Conservation (phyloP, 2,888 invertebrate species). For the Cordylochernes scorpioides region DNA sequence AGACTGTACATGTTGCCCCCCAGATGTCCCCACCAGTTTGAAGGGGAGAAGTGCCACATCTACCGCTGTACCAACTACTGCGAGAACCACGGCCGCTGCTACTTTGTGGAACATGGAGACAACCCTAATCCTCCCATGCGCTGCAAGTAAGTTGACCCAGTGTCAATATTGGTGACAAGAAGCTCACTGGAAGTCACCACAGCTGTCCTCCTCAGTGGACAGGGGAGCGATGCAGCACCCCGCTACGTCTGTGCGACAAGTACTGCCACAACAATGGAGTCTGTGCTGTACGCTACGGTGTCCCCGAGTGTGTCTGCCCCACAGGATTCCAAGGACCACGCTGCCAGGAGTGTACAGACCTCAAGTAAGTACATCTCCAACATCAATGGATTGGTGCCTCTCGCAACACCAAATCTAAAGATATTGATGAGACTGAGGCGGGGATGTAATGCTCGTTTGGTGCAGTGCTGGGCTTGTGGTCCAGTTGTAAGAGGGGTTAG, state of each 20-base stretch:
- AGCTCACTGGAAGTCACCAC: background rate
- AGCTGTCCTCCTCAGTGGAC: constrained; percentile 35
- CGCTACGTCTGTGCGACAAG: constrained; percentile 29
- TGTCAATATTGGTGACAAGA: background rate
- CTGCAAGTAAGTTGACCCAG: constrained; percentile 17
- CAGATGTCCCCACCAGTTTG: constrained; percentile 34
- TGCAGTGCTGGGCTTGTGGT: no score
- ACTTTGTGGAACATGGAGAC: constrained; percentile 17
- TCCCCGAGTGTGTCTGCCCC: constrained; percentile 28
- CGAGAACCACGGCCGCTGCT: constrained; percentile 29
- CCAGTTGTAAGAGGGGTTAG: no score
- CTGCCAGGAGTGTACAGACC: constrained; percentile 10
- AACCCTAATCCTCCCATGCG: constrained; percentile 15
- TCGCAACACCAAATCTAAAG: no score
- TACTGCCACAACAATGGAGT: constrained; percentile 33
- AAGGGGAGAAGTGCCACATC: constrained; percentile 32
- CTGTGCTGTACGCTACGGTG: constrained; percentile 22
- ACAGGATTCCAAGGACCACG: constrained; percentile 26
- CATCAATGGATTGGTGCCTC: no score
- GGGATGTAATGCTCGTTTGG: no score
- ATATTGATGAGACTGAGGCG: no score
- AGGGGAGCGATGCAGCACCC: constrained; percentile 35
- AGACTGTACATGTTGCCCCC: no score
- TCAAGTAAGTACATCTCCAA: constrained; percentile 6
- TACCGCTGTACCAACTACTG: constrained; percentile 26